phyloP scores from a whole-genome alignment of 2,797 vertebrate genomes.

The Melanotaenia boesemani region DNA sequence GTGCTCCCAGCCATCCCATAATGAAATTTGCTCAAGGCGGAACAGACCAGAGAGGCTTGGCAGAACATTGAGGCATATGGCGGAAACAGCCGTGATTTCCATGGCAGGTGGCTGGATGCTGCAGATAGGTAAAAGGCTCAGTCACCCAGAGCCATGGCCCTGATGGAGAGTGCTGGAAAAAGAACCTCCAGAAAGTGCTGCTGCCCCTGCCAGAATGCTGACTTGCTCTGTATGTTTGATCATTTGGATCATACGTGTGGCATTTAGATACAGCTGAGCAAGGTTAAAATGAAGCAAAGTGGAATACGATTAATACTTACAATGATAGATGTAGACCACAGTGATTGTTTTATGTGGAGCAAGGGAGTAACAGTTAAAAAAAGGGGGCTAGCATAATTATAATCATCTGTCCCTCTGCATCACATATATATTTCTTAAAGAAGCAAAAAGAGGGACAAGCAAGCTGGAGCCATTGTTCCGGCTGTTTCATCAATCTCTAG shows the following conservation, averaged over 20 bases:
- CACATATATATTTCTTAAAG: conserved; percentile 54
- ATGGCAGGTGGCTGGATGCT: conserved; percentile 84
- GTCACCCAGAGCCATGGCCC: conserved; percentile 81
- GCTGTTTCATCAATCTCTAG: conserved; percentile 52
- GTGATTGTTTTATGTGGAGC: conserved; percentile 27
- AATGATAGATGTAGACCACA: conserved; percentile 18
- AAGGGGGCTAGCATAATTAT: conserved; percentile 56
- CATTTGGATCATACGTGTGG: conserved; percentile 10
- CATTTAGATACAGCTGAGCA: conserved; percentile 9
- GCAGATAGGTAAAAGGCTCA: conserved; percentile 85
- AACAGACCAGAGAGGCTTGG: conserved; percentile 92
- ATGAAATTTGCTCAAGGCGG: conserved; percentile 94
- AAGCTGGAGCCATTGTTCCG: conserved; percentile 55
- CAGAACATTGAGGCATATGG: conserved; percentile 93
- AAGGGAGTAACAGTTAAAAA: conserved; percentile 32
- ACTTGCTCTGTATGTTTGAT: conserved; percentile 1
- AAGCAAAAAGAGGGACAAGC: conserved; percentile 47
- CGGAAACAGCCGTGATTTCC: conserved; percentile 92
- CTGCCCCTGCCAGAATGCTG: conserved; percentile 28
- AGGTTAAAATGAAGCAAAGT: conserved; percentile 21
- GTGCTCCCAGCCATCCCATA: conserved; percentile 90
- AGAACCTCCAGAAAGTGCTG: conserved; percentile 62
- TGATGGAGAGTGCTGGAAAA: conserved; percentile 79
- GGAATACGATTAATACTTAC: conserved; percentile 6
- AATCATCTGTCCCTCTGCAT: conserved; percentile 41